Base-by-base conservation (phyloP, 2,888 invertebrate genomes). In the Macropis europaea region DNA sequence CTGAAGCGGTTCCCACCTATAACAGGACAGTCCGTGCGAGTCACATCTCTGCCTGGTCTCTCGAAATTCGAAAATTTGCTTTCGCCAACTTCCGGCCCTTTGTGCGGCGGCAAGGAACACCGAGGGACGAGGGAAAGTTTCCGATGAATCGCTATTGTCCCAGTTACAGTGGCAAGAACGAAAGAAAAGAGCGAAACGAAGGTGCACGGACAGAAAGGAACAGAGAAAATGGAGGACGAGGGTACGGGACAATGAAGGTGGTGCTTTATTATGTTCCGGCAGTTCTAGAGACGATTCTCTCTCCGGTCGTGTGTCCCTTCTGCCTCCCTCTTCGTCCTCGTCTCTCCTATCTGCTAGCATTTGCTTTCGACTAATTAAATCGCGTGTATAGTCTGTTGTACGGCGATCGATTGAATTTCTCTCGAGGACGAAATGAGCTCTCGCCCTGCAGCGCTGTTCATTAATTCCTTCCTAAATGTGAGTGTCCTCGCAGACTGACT, bases 121-220 rank as follows among this genome's bases (percentile, higher is more conserved):
- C 15, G 22, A 17, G 15, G 17, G 62, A 22, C 30, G 32, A 28
- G 24, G 50, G 59, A 68, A 73, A 71, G 71, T 71, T 73, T 71
- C 73, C 73, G 71, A 71, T 71, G 73, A 73, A 72, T 66, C 73
- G 71, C 56, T 71, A 73, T 73, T 73, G 73, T 73, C 71, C 73
- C 48, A 71, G 66, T 64, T 74, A 50, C 43, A 36, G 43, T 40
- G 60, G 57, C 38, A 59, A 50, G 67, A 42, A 57, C 66, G 32
- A 30, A 38, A 9, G 32, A 57, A 56, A 68, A 63, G 68, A 56
- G 64, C 63, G 64, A 47, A 9, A 48, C 54, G 45, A 13, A 19
- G 17, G 47, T 28, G 28, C 24, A 24, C 42, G 43, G 22, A 13
- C 24, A 40, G 66, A 56, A 66, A 22, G 47, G 34, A 56, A 61